Evolutionary conservation across 1,140 invertebrate genomes (phyloP).

Genomic region (Megathymus violae): DNA sequence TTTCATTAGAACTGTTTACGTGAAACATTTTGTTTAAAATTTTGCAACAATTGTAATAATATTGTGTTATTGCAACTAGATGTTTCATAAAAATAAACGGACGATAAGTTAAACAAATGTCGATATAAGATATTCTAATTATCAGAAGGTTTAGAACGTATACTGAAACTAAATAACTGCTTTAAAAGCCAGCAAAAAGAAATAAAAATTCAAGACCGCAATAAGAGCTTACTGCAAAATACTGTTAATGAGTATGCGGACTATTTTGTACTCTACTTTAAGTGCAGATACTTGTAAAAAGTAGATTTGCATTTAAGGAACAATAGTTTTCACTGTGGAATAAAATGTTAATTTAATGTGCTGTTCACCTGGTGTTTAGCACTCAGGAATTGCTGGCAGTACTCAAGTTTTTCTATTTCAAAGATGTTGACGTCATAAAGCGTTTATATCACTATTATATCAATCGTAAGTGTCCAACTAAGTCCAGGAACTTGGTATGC

Average conservation of each 20-base stretch:
- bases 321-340: slow-evolving; percentile 12
- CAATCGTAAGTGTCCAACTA: no score
- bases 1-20: no score
- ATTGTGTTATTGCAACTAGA: no score
- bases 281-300: slow-evolving; percentile 34
- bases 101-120: no score
- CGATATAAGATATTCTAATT: slow-evolving; percentile 17
- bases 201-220: slow-evolving; percentile 35
- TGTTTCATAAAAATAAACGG: no score
- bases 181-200: slow-evolving; percentile 29
- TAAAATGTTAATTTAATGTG: background rate
- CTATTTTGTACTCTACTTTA: slow-evolving; percentile 31
- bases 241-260: slow-evolving; percentile 34
- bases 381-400: no score
- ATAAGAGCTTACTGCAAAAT: slow-evolving; percentile 34
- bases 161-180: slow-evolving; percentile 9
- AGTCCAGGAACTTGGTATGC: no score
- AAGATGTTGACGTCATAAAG: no score
- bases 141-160: slow-evolving; percentile 11
- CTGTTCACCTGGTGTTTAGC: background rate
- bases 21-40: no score
- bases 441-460: no score
- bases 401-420: no score
- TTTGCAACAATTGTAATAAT: no score
- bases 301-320: slow-evolving; percentile 29